Evolutionary conservation across 2,888 invertebrate species (phyloP).

Genomic region (Orgyia antiqua): DNA sequence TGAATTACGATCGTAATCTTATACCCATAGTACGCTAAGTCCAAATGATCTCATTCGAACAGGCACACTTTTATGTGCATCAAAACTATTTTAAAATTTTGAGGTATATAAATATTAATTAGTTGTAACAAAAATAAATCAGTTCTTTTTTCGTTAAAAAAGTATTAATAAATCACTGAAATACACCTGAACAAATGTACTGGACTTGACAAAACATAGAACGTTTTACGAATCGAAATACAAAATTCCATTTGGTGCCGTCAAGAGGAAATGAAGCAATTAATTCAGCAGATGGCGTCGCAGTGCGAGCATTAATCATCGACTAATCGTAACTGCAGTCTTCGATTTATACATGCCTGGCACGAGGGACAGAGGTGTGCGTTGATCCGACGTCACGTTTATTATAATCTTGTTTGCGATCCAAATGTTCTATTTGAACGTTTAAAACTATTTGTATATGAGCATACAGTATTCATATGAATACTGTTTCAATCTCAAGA

Average conservation of each 20-base stretch:
- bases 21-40: too few relatives aligned
- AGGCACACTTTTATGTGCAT: too few relatives aligned
- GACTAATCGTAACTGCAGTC: conserved; percentile 77
- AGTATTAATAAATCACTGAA: conserved; percentile 55
- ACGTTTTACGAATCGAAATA: conserved; percentile 63
- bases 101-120: too few relatives aligned
- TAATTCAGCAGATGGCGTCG: conserved; percentile 76
- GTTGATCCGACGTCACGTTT: conserved; percentile 27
- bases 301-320: conserved; percentile 76
- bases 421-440: conserved; percentile 22
- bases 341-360: conserved; percentile 67
- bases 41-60: too few relatives aligned
- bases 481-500: too few relatives aligned
- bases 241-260: conserved; percentile 74
- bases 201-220: conserved; percentile 37
- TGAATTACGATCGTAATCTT: too few relatives aligned
- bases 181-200: conserved; percentile 60
- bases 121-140: too few relatives aligned
- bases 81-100: too few relatives aligned
- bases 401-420: conserved; percentile 23
- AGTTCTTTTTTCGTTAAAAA: too few relatives aligned
- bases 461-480: too few relatives aligned
- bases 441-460: not conserved
- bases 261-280: conserved; percentile 77
- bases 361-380: conserved; percentile 32